Percentiles rank a stretch among this genome's conserved stretches.
These are phyloP conservation scores for Craniophora ligustri DNA, from an alignment of 2,888 invertebrate species.

Conservation along the genomic window DNA sequence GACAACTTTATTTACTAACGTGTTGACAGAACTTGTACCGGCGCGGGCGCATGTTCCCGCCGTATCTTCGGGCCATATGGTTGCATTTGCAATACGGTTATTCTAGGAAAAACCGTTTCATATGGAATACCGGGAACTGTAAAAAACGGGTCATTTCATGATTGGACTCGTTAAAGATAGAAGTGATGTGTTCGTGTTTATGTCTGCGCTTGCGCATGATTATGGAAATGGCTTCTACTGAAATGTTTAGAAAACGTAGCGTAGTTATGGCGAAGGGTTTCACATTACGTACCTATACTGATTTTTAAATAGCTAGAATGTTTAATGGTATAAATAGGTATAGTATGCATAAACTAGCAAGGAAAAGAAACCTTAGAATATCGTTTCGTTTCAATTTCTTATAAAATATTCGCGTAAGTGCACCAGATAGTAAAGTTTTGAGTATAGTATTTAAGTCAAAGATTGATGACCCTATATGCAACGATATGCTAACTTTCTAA, in stretches of 20 bases:
- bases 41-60: constrained; percentile 42
- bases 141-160: constrained; percentile 60
- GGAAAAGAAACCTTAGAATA: too few relatives aligned
- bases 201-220: constrained; percentile 11
- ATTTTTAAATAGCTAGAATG: too few relatives aligned
- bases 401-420: too few relatives aligned
- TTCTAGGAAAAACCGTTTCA: constrained; percentile 65
- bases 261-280: neutral
- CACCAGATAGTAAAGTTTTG: neutral
- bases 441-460: constrained; percentile 1
- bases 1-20: constrained; percentile 34
- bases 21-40: constrained; percentile 49
- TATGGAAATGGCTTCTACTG: constrained; percentile 13
- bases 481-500: constrained; percentile 26
- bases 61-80: constrained; percentile 62
- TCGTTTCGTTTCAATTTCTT: too few relatives aligned
- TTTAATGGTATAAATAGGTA: too few relatives aligned
- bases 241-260: constrained; percentile 2
- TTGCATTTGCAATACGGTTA: constrained; percentile 64
- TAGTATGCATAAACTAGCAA: too few relatives aligned
- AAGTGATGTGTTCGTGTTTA: constrained; percentile 35
- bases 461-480: constrained; percentile 23
- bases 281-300: neutral
- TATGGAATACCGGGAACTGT: constrained; percentile 63
- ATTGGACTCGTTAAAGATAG: constrained; percentile 44